A percentile compares a stretch with the other conserved stretches of the same genome.
These are phyloP conservation scores for Heterocephalus glaber DNA, from an alignment of 2,113 vertebrate species.

Conservation along the genomic window DNA sequence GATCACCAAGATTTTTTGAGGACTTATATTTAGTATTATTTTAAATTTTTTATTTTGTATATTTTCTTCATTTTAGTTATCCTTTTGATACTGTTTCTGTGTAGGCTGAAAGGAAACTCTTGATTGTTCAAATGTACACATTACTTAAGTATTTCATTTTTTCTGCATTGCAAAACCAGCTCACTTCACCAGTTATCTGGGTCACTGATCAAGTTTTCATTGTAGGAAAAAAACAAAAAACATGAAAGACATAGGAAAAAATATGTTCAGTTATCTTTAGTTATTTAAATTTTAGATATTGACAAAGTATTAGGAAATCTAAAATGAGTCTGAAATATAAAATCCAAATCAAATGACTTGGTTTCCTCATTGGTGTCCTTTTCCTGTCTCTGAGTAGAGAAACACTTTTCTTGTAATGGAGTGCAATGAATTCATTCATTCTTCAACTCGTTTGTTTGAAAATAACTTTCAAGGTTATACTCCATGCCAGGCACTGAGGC, in stretches of 20 bases:
- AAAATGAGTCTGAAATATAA: neutral
- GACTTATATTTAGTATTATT: neutral
- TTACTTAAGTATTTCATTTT: conserved; percentile 80
- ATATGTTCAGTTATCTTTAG: neutral
- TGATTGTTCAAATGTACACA: conserved; percentile 74
- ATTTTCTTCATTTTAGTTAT: conserved; percentile 36
- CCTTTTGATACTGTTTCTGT: conserved; percentile 74
- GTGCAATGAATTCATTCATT: neutral
- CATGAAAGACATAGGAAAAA: neutral
- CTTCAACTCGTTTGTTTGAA: neutral
- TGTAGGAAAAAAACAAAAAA: neutral
- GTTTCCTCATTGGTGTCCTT: neutral
- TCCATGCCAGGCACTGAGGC: neutral
- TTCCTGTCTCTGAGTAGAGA: neutral
- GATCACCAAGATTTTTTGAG: neutral
- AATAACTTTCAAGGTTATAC: neutral
- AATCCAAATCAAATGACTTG: neutral
- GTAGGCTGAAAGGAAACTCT: conserved; percentile 67
- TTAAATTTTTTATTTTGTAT: conserved; percentile 59
- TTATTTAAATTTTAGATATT: neutral
- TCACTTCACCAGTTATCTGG: conserved; percentile 61
- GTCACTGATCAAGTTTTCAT: conserved; percentile 55
- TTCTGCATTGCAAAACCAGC: neutral
- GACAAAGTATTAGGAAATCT: neutral
- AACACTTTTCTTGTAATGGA: neutral